Percentiles rank a stretch among this genome's conserved stretches.
Conservation (phyloP, 2,797 vertebrate species). For the Erethizon dorsatum region DNA sequence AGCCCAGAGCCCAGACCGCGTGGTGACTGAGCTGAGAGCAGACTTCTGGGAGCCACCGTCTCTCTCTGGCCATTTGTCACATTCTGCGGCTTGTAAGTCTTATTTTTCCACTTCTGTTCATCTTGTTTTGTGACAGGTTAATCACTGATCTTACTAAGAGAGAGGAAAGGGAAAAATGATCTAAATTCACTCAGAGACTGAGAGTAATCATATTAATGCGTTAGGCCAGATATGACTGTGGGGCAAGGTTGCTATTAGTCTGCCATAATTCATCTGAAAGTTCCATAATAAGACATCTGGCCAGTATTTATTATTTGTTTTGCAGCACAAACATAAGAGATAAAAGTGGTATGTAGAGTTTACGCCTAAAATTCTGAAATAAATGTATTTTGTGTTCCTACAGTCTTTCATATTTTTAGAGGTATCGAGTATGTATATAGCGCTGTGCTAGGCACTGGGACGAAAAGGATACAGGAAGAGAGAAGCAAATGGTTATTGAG, state of each 20-base stretch:
- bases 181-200: slow-evolving; percentile 60
- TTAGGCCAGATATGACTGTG: slow-evolving; percentile 63
- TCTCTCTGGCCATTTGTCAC: not conserved
- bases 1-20: not conserved
- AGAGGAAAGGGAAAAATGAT: not conserved
- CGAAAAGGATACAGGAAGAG: not conserved
- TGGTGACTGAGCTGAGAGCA: not conserved
- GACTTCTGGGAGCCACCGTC: not conserved
- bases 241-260: slow-evolving; percentile 47
- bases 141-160: slow-evolving; percentile 57
- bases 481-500: not conserved
- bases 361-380: slow-evolving; percentile 52
- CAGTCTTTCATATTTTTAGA: not conserved
- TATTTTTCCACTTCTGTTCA: slow-evolving; percentile 35
- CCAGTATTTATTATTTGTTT: slow-evolving; percentile 69
- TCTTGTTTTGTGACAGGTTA: slow-evolving; percentile 58
- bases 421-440: not conserved
- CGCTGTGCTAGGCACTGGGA: not conserved
- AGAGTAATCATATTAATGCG: slow-evolving; percentile 53
- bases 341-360: not conserved
- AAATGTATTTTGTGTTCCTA: not conserved
- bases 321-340: slow-evolving; percentile 52
- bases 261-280: slow-evolving; percentile 43
- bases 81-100: slow-evolving; percentile 1
- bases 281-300: slow-evolving; percentile 21